Percentiles rank a stretch among this genome's conserved stretches.
These are phyloP conservation scores for Microcebus murinus DNA, from an alignment of 2,113 vertebrate genomes.

Conservation along the genomic window DNA sequence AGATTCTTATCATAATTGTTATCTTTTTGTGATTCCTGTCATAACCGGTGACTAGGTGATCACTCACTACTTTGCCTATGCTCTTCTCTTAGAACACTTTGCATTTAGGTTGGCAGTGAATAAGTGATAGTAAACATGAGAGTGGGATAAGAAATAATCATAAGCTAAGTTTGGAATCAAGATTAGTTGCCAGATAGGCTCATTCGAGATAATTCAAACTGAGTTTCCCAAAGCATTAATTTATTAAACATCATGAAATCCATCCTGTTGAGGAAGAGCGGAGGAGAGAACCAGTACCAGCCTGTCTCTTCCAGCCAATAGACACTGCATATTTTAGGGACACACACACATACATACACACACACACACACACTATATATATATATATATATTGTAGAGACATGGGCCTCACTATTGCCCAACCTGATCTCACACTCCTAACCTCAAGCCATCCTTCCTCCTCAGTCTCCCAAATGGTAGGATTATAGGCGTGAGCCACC, in stretches of 20 bases:
- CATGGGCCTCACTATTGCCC: no score
- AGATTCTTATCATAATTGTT: not conserved
- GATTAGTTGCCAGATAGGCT: conserved; percentile 29
- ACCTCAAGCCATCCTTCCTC: no score
- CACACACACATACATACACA: no score
- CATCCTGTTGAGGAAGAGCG: not conserved
- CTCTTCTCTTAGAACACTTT: not conserved
- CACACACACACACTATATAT: no score
- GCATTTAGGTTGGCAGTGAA: not conserved
- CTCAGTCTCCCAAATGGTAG: no score
- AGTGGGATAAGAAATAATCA: not conserved
- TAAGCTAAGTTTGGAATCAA: conserved; percentile 29
- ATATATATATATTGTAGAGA: no score
- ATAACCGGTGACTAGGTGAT: not conserved
- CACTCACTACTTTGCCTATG: not conserved
- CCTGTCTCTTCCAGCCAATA: not conserved
- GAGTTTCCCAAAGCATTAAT: not conserved
- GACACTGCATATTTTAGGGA: not conserved
- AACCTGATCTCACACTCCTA: no score
- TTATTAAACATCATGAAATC: conserved; percentile 1
- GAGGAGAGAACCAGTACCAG: not conserved
- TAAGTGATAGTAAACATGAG: conserved; percentile 13
- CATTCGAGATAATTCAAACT: conserved; percentile 30
- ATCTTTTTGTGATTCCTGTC: not conserved
- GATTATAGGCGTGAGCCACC: no score